Base-by-base conservation (phyloP, 2,113 vertebrate genomes). In the Brachypteracias leptosomus region DNA sequence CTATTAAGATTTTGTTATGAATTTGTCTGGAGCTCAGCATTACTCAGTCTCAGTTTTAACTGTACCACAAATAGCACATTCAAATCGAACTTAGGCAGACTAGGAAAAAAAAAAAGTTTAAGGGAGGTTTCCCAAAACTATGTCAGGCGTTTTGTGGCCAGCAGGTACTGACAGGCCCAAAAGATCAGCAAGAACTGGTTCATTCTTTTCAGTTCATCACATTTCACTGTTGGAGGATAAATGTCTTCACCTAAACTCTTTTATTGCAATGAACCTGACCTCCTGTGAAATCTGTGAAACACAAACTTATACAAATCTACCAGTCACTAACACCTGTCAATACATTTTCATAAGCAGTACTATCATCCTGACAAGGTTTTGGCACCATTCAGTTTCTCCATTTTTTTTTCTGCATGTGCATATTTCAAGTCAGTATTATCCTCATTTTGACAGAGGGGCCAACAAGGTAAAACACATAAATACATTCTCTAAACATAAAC, bases 71-170 rank as follows among this genome's bases (percentile, higher is more conserved):
- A 74, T 0, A 1, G 26, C 31, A 63, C 6, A 70, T 13, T 52
- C 40, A 74, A 49, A 22, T 9, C 0, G 0, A 31, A 54, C 42
- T 44, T 7, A 2, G 11, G 46, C n/a, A 82, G n/a, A 59, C 0
- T 13, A 4, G 1, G 10, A 52, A 24, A 31, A 42, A 28, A 11
- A 13, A 35, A 31, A 44, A 3, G 42, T 20, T 47, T 59, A 28
- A 62, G 3, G 16, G 9, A 3, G n/a, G 6, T 49, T 52, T 79
- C 44, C 26, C 19, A 70, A 33, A 63, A 54, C 7, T 7, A 6
- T 4, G 7, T 11, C 17, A 51, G 11, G 4, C 28, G 84, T 80
- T 77, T n/a, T 72, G 25, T n/a, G 12, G 49, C 68, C 63, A 67
- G 10, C 17, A 76, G 16, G 31, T 31, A 67, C 18, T 31, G 21